Conservation (phyloP, 1,140 invertebrate genomes). For the Bombus terrestris region DNA sequence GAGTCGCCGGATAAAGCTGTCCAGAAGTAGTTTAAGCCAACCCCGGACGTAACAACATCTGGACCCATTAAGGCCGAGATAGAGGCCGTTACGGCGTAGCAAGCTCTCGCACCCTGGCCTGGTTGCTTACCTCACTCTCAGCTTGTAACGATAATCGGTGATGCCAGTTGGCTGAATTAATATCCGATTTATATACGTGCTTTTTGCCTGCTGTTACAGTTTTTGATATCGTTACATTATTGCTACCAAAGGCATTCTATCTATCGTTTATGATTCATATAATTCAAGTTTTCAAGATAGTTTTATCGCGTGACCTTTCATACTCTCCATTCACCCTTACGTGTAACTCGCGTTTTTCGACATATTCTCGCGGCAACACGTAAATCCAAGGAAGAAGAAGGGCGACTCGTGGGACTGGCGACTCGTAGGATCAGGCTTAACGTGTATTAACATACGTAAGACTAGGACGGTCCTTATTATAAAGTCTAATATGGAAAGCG, state of each 20-base stretch:
- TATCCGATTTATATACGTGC: background rate
- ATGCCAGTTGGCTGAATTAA: background rate
- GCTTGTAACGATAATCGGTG: conserved; percentile 58
- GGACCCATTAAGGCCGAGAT: conserved; percentile 65
- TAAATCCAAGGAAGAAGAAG: conserved; percentile 34
- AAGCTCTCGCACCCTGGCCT: conserved; percentile 24
- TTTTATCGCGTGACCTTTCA: background rate
- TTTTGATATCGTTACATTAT: background rate
- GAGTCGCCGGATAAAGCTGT: conserved; percentile 66
- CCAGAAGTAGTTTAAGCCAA: conserved; percentile 69
- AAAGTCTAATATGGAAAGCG: conserved; percentile 67
- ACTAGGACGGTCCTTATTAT: conserved; percentile 58
- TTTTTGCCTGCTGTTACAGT: background rate
- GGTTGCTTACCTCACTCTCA: background rate
- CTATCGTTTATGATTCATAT: no score
- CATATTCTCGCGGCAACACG: background rate
- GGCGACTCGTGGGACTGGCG: background rate
- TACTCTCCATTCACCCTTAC: no score
- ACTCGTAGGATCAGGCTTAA: conserved; percentile 69
- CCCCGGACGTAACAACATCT: conserved; percentile 64
- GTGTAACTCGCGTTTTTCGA: no score
- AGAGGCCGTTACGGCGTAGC: conserved; percentile 59
- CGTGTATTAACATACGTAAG: conserved; percentile 71
- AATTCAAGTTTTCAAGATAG: no score
- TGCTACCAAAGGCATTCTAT: no score